Conservation (phyloP, 2,888 invertebrate genomes). For the Ctena decussata region DNA sequence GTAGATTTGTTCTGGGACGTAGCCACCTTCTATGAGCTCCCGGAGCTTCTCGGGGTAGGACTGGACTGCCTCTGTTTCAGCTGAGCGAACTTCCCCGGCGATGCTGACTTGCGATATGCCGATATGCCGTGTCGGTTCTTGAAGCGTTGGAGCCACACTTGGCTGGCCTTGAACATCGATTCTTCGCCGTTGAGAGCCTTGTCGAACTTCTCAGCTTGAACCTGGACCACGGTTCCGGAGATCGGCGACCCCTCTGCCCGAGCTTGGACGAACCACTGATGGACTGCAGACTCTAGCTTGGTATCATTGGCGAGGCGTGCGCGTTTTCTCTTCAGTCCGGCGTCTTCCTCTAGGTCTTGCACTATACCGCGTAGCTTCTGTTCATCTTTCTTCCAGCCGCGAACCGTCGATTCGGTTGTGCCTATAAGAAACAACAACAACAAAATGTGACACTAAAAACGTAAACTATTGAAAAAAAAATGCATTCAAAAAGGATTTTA, state of each 20-base stretch:
- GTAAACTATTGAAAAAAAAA: no score
- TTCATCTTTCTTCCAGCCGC: conserved; percentile 21
- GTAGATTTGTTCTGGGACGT: background rate
- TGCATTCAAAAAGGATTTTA: no score
- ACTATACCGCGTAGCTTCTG: background rate
- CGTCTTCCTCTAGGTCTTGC: background rate
- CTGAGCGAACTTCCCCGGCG: conserved; percentile 8
- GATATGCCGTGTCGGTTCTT: conserved; percentile 15
- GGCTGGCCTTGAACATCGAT: background rate
- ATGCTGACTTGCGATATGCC: background rate
- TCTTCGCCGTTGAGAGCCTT: background rate
- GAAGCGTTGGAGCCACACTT: background rate
- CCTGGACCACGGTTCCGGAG: conserved; percentile 12
- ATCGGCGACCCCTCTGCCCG: conserved; percentile 16
- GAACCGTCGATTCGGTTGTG: background rate
- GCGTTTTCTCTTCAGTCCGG: background rate
- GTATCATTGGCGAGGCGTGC: background rate
- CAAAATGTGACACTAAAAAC: no score
- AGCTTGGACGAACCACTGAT: conserved; percentile 10
- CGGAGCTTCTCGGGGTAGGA: background rate
- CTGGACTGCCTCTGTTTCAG: background rate
- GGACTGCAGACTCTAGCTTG: background rate
- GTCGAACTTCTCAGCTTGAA: conserved; percentile 6
- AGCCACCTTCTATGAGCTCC: background rate
- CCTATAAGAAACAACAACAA: background rate